Conservation (phyloP, 2,113 vertebrate genomes). For the Columba livia region DNA sequence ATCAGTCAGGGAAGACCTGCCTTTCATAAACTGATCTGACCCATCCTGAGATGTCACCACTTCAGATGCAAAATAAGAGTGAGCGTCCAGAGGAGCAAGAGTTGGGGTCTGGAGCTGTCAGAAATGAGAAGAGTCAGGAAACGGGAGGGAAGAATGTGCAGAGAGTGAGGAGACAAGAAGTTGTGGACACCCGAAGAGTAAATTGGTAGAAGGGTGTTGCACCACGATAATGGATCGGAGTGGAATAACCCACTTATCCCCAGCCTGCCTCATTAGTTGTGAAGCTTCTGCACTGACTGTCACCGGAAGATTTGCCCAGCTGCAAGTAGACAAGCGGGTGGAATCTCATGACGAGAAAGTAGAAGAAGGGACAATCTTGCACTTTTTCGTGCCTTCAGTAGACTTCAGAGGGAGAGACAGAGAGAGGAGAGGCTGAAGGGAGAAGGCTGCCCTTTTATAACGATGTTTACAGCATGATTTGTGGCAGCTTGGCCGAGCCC, state of each 20-base stretch:
- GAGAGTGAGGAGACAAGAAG: neutral
- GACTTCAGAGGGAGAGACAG: neutral
- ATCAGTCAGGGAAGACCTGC: neutral
- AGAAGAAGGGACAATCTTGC: neutral
- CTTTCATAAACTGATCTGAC: neutral
- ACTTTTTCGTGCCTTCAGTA: neutral
- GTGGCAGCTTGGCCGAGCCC: fast-evolving
- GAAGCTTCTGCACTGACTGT: neutral
- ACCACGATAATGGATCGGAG: neutral
- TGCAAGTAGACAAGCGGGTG: neutral
- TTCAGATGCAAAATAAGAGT: neutral
- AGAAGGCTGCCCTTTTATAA: neutral
- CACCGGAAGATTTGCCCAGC: neutral
- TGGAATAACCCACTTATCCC: neutral
- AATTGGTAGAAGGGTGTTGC: neutral
- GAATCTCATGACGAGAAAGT: neutral
- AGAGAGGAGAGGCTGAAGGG: neutral
- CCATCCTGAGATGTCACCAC: neutral
- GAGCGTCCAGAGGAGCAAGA: neutral
- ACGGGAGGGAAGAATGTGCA: neutral
- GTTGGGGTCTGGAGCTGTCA: neutral
- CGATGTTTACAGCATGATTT: neutral
- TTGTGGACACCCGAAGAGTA: neutral
- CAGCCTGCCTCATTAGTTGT: neutral
- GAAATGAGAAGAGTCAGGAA: neutral